These are phyloP conservation scores for Gouania willdenowi DNA, from an alignment of 2,797 vertebrate species.

Conservation along the genomic window DNA sequence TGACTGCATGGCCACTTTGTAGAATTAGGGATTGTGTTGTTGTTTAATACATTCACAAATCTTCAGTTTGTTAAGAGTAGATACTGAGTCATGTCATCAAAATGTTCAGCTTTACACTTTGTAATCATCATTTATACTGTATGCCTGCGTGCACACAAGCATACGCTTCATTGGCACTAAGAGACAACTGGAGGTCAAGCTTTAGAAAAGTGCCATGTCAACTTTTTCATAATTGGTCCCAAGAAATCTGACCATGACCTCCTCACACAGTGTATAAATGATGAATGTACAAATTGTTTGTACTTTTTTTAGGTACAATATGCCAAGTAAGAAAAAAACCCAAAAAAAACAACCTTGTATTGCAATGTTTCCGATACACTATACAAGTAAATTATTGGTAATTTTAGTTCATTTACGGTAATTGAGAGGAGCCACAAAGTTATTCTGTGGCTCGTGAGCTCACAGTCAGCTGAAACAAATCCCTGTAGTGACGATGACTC, in stretches of 20 bases:
- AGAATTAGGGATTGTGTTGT: too few relatives aligned
- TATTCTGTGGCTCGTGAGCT: neutral
- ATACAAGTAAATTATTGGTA: too few relatives aligned
- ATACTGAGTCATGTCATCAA: conserved; percentile 23
- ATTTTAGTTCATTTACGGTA: neutral
- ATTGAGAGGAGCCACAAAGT: conserved; percentile 1
- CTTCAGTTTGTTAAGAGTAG: conserved; percentile 5
- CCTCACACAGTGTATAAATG: conserved; percentile 8
- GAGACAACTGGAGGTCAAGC: conserved; percentile 23
- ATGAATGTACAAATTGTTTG: conserved; percentile 1
- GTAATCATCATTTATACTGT: conserved; percentile 5
- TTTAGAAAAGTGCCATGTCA: conserved; percentile 31
- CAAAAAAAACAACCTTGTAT: too few relatives aligned
- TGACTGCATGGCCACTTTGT: too few relatives aligned
- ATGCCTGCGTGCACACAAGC: neutral
- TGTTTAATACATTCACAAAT: too few relatives aligned
- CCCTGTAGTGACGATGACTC: conserved; percentile 30
- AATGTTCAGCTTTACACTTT: conserved; percentile 12
- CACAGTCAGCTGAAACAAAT: conserved; percentile 13
- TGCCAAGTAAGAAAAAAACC: too few relatives aligned
- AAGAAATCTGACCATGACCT: conserved; percentile 20
- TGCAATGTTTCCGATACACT: too few relatives aligned
- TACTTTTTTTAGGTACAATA: too few relatives aligned
- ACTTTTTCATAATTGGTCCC: neutral
- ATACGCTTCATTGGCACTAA: conserved; percentile 10